Evolutionary conservation across 2,888 invertebrate species (phyloP), one percentile per base, ranked within the genome.

Genomic region (Uloborus plumipes): DNA sequence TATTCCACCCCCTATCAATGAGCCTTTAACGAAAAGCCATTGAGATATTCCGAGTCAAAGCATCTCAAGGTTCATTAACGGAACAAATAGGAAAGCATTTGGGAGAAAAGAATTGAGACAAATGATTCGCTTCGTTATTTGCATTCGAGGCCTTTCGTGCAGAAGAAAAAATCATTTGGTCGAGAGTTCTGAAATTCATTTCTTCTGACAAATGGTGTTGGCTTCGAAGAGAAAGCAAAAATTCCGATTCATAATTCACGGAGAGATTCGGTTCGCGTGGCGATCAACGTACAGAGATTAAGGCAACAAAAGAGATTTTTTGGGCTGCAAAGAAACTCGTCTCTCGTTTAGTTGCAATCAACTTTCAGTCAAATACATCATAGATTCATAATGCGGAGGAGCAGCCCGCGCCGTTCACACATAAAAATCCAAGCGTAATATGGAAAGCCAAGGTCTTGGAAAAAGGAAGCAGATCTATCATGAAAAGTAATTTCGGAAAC

Each of bases 401-500:
- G 70, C 80, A 81, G 80, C 64, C 70, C 70, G 39, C 64, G 53
- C 49, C 49, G 80, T 81, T 81, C 80, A 64, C 80, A 81, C 80
- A 81, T 81, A 81, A 81, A 81, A 81, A 81, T 81, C 74, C 80
- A 55, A 64, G 80, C 64, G 67, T 74, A 80, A 81, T 81, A 74
- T 65, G 69, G 74, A 81, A 77, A 78, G 80, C 80, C 80, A 81
- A 81, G 80, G 70, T 74, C 80, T 74, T 47, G 50, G 53, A 47
- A 67, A 47, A 69, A 18, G 64, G 64, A 77, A 70, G 77, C 70
- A 70, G 65, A 81, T 81, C 80, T 81, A 81, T 81, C 80, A 81
- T 81, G 80, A 81, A 81, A 81, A 74, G 80, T 70, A 81, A 81
- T 81, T 81, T 81, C 58, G 74, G 49, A 65, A 20, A 74, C 65